Conservation (phyloP, 2,888 invertebrate species). For the Pocota personata region DNA sequence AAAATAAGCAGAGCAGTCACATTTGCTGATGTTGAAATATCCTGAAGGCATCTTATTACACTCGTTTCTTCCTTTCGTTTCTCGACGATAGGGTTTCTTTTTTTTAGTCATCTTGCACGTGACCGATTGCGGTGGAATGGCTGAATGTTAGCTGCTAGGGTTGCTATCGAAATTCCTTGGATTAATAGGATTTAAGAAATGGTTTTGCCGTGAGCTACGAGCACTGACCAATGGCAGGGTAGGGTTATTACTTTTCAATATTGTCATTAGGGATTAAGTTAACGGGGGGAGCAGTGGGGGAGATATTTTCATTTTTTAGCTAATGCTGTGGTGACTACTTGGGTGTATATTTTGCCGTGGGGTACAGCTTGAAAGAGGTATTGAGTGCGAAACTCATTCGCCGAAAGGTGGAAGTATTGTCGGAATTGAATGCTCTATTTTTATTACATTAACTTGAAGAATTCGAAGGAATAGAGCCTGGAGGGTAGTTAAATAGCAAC, state of each 20-base stretch:
- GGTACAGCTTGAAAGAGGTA: not conserved
- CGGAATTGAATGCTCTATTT: not conserved
- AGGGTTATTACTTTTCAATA: conserved; percentile 83
- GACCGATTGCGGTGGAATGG: conserved; percentile 75
- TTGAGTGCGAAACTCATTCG: not conserved
- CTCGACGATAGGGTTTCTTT: conserved; percentile 27
- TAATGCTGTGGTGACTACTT: conserved; percentile 5
- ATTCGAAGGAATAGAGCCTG: no score
- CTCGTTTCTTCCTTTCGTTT: conserved; percentile 25
- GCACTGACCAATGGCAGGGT: conserved; percentile 63
- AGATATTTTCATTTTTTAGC: not conserved
- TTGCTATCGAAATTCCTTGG: conserved; percentile 73
- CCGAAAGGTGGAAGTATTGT: not conserved
- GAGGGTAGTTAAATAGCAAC: no score
- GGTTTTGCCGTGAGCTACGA: conserved; percentile 57
- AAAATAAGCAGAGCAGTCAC: conserved; percentile 74
- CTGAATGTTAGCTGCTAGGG: conserved; percentile 47
- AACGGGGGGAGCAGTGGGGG: not conserved
- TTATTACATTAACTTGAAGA: not conserved
- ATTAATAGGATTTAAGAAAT: conserved; percentile 76
- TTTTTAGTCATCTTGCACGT: conserved; percentile 75
- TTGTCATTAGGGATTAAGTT: conserved; percentile 81
- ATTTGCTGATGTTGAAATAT: conserved; percentile 72
- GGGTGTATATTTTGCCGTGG: conserved; percentile 20
- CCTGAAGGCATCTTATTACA: conserved; percentile 73